A percentile compares a stretch with the other conserved stretches of the same genome.
These are phyloP conservation scores for Rhorus exstirpatorius DNA, from an alignment of 2,888 invertebrate genomes.

Conservation along the genomic window DNA sequence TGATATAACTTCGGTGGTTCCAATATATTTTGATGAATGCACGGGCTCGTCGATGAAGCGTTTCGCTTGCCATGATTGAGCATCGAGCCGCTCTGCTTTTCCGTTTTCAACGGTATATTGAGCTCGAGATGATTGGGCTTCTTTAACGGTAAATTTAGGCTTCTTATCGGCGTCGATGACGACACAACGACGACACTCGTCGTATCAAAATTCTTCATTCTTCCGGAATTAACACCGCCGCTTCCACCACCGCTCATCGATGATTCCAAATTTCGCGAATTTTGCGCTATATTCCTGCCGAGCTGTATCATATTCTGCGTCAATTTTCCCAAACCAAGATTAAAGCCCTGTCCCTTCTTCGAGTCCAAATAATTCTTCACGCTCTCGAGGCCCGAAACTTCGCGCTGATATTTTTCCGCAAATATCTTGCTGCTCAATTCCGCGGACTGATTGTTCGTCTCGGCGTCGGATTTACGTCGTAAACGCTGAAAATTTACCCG, in stretches of 20 bases:
- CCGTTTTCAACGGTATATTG: conserved; percentile 75
- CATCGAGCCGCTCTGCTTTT: conserved; percentile 69
- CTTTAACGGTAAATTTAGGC: conserved; percentile 74
- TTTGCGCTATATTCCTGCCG: conserved; percentile 82
- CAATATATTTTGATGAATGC: conserved; percentile 80
- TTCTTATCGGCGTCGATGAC: conserved; percentile 48
- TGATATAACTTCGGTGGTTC: conserved; percentile 83
- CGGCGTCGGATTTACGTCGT: conserved; percentile 82
- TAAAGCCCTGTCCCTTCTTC: conserved; percentile 82
- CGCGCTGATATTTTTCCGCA: conserved; percentile 83
- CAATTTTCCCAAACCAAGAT: conserved; percentile 81
- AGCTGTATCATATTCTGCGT: conserved; percentile 84
- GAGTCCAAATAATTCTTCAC: conserved; percentile 84
- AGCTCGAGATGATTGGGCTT: conserved; percentile 80
- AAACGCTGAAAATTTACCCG: conserved; percentile 80
- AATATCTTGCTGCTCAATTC: conserved; percentile 80
- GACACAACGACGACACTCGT: conserved; percentile 64
- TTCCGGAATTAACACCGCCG: conserved; percentile 70
- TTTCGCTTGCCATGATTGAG: conserved; percentile 74
- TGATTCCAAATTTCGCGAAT: conserved; percentile 78
- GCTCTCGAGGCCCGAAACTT: conserved; percentile 81
- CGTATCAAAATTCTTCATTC: conserved; percentile 70
- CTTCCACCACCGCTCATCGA: conserved; percentile 62
- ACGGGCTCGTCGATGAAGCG: conserved; percentile 72
- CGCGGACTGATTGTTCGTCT: conserved; percentile 77